Base-by-base conservation (phyloP, 2,888 invertebrate species). In the Laothoe populi region DNA sequence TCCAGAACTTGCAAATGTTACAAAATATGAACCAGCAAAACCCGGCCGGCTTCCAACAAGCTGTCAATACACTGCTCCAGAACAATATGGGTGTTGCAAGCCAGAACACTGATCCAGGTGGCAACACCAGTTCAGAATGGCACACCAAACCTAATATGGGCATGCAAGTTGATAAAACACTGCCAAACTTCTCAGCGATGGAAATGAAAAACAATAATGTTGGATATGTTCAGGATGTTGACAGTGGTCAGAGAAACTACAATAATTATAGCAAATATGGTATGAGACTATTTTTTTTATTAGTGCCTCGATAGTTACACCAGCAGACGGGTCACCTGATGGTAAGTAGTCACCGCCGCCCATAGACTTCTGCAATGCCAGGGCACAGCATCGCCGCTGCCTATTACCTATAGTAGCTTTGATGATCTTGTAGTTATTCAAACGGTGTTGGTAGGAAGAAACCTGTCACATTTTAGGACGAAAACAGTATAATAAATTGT, bases 21-120 rank as follows among this genome's bases (percentile, higher is more conserved):
- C 24, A 48, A 40, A 60, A 60, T n/a, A 16, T 46, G 3, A 48
- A 48, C 3, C 60, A 59, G n/a, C 45, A 48, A 16, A 46, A 60
- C n/a, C 8, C 42, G 3, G 24, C 19, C 21, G n/a, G 7, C 13
- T 53, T 49, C 26, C 19, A 60, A 24, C 46, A 60, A 23, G 46
- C 60, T 13, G 19, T 53, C 53, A 53, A 4, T 35, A 31, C 24
- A 24, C n/a, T 53, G 21, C 19, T 61, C 3, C 53, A 31, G 16
- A 35, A 26, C 26, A 16, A 5, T 16, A 16, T 10, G 24, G 4
- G 11, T 21, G 4, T 10, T 16, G 8, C 16, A 8, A 8, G 44
- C 7, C 44, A 19, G 2, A 44, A n/a, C 44, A 19, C 44, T 44
- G 44, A 44, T 44, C 16, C 16, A 0, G 44, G 42, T 16, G 42